phyloP scores from a whole-genome alignment of 1,140 invertebrate species.

The Cyphomyrmex costatus region DNA sequence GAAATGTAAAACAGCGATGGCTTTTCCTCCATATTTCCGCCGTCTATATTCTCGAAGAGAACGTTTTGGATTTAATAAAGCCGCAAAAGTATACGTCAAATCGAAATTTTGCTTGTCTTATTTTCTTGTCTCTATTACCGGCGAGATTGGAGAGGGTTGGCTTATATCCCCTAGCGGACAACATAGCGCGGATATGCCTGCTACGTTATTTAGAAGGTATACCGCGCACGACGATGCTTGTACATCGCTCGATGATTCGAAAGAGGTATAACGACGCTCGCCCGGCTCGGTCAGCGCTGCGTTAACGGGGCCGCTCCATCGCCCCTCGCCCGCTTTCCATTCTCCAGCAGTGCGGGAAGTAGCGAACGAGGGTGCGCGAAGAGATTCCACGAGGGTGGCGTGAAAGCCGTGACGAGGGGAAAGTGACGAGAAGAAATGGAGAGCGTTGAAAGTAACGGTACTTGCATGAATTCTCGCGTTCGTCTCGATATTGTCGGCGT shows the following conservation, averaged over 20 bases:
- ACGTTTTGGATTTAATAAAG: conserved; percentile 26
- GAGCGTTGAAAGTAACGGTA: conserved; percentile 1
- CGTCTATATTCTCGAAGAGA: neutral
- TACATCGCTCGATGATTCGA: conserved; percentile 48
- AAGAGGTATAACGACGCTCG: conserved; percentile 18
- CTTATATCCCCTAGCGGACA: neutral
- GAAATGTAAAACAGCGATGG: neutral
- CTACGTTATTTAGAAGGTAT: conserved; percentile 50
- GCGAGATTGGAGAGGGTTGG: neutral
- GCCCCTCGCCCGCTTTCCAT: conserved; percentile 23
- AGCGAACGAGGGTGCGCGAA: conserved; percentile 40
- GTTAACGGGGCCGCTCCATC: conserved; percentile 14
- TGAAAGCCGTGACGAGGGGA: neutral
- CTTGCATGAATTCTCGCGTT: neutral
- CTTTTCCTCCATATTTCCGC: conserved; percentile 9
- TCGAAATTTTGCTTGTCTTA: conserved; percentile 17
- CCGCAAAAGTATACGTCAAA: conserved; percentile 4
- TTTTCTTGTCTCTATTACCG: conserved; percentile 26
- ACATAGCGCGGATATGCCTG: conserved; percentile 17
- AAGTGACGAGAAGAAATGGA: neutral
- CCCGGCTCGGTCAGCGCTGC: conserved; percentile 8
- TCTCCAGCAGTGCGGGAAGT: neutral
- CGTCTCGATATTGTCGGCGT: neutral
- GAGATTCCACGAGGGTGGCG: conserved; percentile 32
- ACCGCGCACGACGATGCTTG: neutral